Evolutionary conservation across 2,888 invertebrate genomes (phyloP), one percentile per base, ranked within the genome.

Genomic region (Ashinkailepas kermadecensis): DNA sequence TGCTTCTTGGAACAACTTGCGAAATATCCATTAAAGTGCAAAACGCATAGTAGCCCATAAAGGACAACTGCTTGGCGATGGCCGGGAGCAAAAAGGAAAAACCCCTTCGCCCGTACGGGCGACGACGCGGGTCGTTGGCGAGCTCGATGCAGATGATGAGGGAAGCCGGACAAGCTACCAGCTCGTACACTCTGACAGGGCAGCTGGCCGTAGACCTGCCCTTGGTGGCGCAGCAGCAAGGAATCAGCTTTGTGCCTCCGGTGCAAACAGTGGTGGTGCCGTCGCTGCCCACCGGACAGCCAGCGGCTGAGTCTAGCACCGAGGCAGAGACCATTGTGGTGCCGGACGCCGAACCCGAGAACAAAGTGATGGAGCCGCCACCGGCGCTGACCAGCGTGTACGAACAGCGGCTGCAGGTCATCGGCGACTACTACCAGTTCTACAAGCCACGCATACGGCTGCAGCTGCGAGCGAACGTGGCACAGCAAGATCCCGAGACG

Each of bases 401-500:
- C 74, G 9, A 74, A 18, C 54, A 21, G 56, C 54, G 13, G 54
- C 18, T 74, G 74, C 39, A 21, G 8, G 74, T 8, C 54, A 56
- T 74, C 74, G 2, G 54, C 9, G 74, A 74, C 56, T 56, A 18
- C 21, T 74, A 74, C 74, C 18, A 56, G 74, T 74, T 74, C 74
- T 74, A 74, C 74, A 54, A 74, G 74, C 74, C 74, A 54, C 74
- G 56, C 74, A 21, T 74, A 21, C 54, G 74, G 56, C 56, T 74
- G 21, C 74, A 74, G 74, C 4, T 74, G 54, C 54, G 56, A 21
- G 74, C 56, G 6, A 10, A 54, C 56, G 21, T 21, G 56, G 74
- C n/a, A 54, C 74, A 74, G 74, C 54, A 56, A 21, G 74, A 74
- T 56, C 54, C 74, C 7, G 74, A 74, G 54, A 56, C 74, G 21